Evolutionary conservation across 2,113 vertebrate genomes (phyloP).

Genomic region (Gadus chalcogrammus): DNA sequence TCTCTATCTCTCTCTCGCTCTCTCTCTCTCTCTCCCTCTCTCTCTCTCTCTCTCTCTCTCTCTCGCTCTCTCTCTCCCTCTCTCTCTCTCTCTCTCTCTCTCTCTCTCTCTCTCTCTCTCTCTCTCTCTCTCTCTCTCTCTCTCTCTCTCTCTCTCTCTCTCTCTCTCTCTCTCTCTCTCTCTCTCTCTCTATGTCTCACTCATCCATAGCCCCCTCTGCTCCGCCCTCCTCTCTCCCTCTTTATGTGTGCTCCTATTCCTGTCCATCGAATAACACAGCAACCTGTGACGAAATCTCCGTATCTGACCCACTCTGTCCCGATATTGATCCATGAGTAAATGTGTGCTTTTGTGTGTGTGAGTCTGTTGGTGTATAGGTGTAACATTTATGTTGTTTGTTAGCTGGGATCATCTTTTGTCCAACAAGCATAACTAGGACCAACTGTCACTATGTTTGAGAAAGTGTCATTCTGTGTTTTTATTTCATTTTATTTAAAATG

Average conservation of each 20-base stretch:
- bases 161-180: constrained; percentile 59
- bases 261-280: constrained; percentile 49
- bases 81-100: too few species aligned
- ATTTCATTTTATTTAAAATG: constrained; percentile 18
- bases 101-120: too few species aligned
- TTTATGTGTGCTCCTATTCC: constrained; percentile 57
- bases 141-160: too few species aligned
- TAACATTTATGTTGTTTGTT: constrained; percentile 24
- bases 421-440: too few species aligned
- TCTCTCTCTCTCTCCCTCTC: constrained; percentile 61
- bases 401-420: constrained; percentile 24
- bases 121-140: too few species aligned
- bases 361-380: constrained; percentile 31
- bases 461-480: constrained; percentile 39
- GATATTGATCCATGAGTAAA: constrained; percentile 44
- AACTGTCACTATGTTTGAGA: constrained; percentile 24
- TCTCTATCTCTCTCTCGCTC: too few species aligned
- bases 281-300: constrained; percentile 77
- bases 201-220: constrained; percentile 56
- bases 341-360: constrained; percentile 30
- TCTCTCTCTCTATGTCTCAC: constrained; percentile 45
- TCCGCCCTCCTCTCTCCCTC: constrained; percentile 45
- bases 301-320: constrained; percentile 71
- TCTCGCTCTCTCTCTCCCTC: constrained; percentile 59
- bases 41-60: constrained; percentile 53